Percentiles rank a stretch among this genome's conserved stretches.
Conservation (phyloP, 2,888 invertebrate species). For the Norana najaformis region DNA sequence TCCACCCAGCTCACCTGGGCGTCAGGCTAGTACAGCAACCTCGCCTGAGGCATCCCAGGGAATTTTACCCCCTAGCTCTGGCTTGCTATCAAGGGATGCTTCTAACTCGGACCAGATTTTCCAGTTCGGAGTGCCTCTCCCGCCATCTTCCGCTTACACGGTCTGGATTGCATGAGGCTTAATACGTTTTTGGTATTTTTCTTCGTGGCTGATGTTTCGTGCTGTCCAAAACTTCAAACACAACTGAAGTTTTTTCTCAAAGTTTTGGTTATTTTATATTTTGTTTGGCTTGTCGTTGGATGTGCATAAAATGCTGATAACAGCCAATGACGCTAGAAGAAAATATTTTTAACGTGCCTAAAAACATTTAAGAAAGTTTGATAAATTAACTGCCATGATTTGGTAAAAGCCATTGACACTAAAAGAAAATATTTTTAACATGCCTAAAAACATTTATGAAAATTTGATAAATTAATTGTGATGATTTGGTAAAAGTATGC, state of each 20-base stretch:
- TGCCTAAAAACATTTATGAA: not conserved
- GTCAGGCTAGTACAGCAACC: conserved; percentile 21
- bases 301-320: not conserved
- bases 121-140: conserved; percentile 41
- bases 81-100: conserved; percentile 16
- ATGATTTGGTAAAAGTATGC: not conserved
- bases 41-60: not conserved
- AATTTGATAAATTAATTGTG: not conserved
- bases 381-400: not conserved
- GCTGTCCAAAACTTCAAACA: not conserved
- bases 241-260: not conserved
- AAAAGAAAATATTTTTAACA: not conserved
- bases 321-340: not conserved
- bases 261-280: not conserved
- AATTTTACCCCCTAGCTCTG: conserved; percentile 23
- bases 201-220: not conserved
- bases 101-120: conserved; percentile 32
- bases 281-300: not conserved
- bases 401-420: not conserved
- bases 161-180: conserved; percentile 32
- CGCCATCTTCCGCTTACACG: conserved; percentile 31
- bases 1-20: not conserved
- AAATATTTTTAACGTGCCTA: not conserved
- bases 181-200: not conserved
- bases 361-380: not conserved